Base-by-base conservation (phyloP, 37 sponge, comb jelly and placozoan species). In the Theonella swinhoei region DNA sequence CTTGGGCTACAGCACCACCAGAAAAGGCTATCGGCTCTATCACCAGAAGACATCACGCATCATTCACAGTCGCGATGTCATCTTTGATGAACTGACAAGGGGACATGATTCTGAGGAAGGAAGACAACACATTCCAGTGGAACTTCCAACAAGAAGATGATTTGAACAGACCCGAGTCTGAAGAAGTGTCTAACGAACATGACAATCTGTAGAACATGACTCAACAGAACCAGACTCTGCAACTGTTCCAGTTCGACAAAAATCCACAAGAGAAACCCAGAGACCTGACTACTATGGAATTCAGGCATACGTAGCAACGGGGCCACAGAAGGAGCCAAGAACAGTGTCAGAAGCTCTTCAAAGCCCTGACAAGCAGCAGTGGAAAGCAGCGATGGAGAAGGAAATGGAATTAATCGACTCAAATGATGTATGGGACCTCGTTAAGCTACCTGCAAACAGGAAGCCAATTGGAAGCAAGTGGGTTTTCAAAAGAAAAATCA, bases 381-480 rank as follows among this genome's bases (percentile, higher is more conserved):
- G 76, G 76, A 7, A 43, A 76, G 67, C n/a, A 42, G 89, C 89
- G 20, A 88, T 88, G 89, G 39, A 88, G 64, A 83, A 66, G 43
- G 83, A 88, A 64, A 88, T 88, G 71, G 36, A 76, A 30, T 88
- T 78, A 30, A 42, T 82, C 20, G 63, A 88, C 39, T 39, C 64
- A 3, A 88, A 88, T 39, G 72, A 88, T 40, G 83, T 88, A 33
- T 89, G 90, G 90, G 85, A 83, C 25, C 79, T 89, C 30, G 90
- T 89, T 20, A 68, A 83, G 61, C 75, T 79, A 43, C 84, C 85
- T 32, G 34, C 61, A 32, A 74, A 60, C 37, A 62, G 85, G n/a
- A n/a, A 83, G 41, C 78, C 85, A 30, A 72, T 89, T 37, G 90
- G 90, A 0, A 83, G 85, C 72, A 89, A 83, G 35, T 89, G 90